Evolutionary conservation across 1,140 invertebrate genomes (phyloP), one percentile per base, ranked within the genome.

Genomic region (Augochlora pura): DNA sequence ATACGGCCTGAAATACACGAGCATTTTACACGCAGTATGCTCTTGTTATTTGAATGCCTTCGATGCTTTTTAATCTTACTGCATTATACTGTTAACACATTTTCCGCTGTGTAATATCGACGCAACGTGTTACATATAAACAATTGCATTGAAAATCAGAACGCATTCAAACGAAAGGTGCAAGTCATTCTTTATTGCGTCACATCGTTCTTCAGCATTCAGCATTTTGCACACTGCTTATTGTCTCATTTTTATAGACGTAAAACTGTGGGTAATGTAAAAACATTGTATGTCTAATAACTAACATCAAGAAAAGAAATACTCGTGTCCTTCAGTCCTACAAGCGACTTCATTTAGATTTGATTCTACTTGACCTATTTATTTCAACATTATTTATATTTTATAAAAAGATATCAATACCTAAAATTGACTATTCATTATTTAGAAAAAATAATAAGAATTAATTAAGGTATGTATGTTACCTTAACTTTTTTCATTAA

Each of bases 401-500:
- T 63, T 63, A 69, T 49, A 12, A 21, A 23, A 54, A 21, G 8
- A 16, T 16, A 21, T 3, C 32, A 70, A 63, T 54, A 2, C 59
- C 42, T 46, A 49, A 49, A 9, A 27, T 12, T 77, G n/a, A 25
- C 52, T 27, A 63, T 21, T 62, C 25, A 66, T 60, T 69, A 38
- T 52, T 71, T 25, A 52, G 63, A 14, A 9, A 42, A 69, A 0
- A 39, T 52, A 10, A 32, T 23, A 39, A 14, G 32, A 39, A 25
- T 70, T 63, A 63, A n/a, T 52, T 10, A 64, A 52, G 12, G n/a
- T 71, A 64, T n/a, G 14, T 10, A 70, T 49, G 63, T 77, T 54
- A 77, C 59, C 2, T 60, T 71, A 52, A 64, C 23, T 21, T 7
- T 27, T 60, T 77, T 71, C 39, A 71, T 77, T 77, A 5, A 42